Evolutionary conservation across 2,113 vertebrate genomes (phyloP).

Genomic region (Lipophrys pholis): DNA sequence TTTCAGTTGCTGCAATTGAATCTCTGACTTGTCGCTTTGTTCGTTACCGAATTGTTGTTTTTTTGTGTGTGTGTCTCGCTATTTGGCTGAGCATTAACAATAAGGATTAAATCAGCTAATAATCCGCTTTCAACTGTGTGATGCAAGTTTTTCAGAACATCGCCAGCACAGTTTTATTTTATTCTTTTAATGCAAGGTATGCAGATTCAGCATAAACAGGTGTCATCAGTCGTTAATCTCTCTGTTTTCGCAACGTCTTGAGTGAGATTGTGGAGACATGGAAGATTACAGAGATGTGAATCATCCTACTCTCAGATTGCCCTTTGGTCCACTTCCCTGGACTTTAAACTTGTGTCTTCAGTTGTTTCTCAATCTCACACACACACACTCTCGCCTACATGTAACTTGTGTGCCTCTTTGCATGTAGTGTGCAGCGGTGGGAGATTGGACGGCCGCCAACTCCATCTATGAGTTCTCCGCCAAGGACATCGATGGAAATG

Average conservation of each 20-base stretch:
- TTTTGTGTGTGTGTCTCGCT: no score
- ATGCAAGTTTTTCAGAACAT: no score
- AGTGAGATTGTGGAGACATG: no score
- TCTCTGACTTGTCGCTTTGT: fast-evolving
- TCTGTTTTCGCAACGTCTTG: no score
- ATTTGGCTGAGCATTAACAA: no score
- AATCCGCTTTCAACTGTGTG: neutral
- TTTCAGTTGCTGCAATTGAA: no score
- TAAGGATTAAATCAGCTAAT: neutral
- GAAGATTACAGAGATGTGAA: neutral
- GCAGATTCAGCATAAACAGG: no score
- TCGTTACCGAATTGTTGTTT: no score
- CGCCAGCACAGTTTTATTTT: no score
- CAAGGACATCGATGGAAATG: slow-evolving; percentile 90
- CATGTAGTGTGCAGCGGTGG: slow-evolving; percentile 87
- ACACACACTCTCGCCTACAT: fast-evolving
- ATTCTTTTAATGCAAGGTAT: no score
- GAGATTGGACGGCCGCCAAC: slow-evolving; percentile 87
- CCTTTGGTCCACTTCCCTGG: slow-evolving; percentile 14
- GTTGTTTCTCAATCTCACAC: neutral
- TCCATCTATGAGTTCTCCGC: slow-evolving; percentile 92
- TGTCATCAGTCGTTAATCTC: no score
- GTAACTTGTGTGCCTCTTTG: neutral
- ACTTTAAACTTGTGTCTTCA: neutral
- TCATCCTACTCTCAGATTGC: neutral